These are phyloP conservation scores for Macheiramphus alcinus DNA, from an alignment of 2,113 vertebrate genomes.

Conservation along the genomic window DNA sequence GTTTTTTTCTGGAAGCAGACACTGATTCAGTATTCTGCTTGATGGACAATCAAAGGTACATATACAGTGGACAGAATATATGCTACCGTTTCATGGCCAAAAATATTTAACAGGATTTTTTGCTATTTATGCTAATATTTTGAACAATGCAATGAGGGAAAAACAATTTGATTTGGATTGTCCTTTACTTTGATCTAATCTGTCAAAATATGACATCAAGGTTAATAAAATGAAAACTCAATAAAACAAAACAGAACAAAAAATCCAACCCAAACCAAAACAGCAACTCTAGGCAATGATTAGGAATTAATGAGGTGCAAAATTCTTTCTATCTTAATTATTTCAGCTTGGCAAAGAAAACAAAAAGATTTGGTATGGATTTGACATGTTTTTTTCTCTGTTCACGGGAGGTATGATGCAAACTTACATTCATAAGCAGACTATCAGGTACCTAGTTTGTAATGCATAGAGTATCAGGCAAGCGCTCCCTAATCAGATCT, in stretches of 20 bases:
- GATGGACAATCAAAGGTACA: background rate
- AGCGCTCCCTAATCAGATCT: background rate
- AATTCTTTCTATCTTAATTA: background rate
- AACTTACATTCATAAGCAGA: background rate
- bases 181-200: background rate
- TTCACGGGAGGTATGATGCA: background rate
- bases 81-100: fast-evolving
- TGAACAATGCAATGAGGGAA: background rate
- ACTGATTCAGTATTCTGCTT: background rate
- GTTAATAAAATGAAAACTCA: background rate
- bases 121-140: background rate
- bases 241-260: background rate
- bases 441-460: background rate
- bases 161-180: background rate
- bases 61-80: background rate
- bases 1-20: background rate
- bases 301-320: background rate
- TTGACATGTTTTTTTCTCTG: background rate
- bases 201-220: background rate
- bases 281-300: background rate
- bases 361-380: background rate
- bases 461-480: background rate
- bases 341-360: background rate
- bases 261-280: background rate
- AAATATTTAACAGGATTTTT: background rate